Evolutionary conservation across 2,888 invertebrate genomes (phyloP).

Genomic region (Chloroclysta siterata): DNA sequence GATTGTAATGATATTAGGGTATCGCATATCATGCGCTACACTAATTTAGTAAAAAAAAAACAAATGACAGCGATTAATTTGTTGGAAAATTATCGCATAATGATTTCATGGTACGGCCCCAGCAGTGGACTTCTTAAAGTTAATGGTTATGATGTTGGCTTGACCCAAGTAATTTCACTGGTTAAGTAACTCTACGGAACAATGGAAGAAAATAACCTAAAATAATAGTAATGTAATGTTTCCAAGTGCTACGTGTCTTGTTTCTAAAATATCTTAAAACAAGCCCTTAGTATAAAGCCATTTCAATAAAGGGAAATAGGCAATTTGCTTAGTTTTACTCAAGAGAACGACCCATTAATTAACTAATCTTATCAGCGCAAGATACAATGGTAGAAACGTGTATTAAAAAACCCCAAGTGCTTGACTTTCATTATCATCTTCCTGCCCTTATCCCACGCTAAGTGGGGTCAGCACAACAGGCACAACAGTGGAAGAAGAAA

Average conservation of each 20-base stretch:
- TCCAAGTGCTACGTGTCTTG: constrained; percentile 29
- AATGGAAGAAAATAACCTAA: constrained; percentile 1
- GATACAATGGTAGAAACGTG: not conserved
- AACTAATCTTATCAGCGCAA: constrained; percentile 21
- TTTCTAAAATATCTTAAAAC: constrained; percentile 22
- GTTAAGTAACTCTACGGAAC: not conserved
- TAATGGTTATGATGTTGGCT: not conserved
- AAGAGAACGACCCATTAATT: constrained; percentile 26
- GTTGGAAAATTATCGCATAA: too few species aligned
- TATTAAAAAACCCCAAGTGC: not conserved
- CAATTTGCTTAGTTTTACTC: constrained; percentile 31
- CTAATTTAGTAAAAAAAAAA: too few species aligned
- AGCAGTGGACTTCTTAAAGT: too few species aligned
- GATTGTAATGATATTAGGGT: too few species aligned
- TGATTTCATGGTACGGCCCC: too few species aligned
- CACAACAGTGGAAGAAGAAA: too few species aligned
- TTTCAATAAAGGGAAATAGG: constrained; percentile 39
- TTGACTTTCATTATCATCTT: too few species aligned
- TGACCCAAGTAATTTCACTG: not conserved
- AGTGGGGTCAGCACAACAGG: too few species aligned
- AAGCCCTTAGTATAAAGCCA: constrained; percentile 30
- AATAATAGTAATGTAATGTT: constrained; percentile 19
- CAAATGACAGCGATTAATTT: too few species aligned
- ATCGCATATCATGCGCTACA: too few species aligned
- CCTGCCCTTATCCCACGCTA: too few species aligned